Percentiles rank a stretch among this genome's conserved stretches.
Conservation (phyloP, 1,140 invertebrate genomes). For the Pseudoatta argentina region DNA sequence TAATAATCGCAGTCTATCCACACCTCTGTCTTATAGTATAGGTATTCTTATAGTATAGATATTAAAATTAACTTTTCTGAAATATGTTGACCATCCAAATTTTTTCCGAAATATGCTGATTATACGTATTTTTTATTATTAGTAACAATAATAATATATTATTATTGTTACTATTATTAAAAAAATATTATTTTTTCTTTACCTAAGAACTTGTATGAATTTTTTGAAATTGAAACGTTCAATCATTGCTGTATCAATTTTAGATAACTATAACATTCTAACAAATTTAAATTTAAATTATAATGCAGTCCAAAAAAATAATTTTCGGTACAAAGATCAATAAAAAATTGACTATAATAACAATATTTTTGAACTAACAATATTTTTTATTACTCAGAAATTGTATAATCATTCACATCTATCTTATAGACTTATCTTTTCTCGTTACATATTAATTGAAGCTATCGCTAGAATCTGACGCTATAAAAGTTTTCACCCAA, state of each 20-base stretch:
- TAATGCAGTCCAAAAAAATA: neutral
- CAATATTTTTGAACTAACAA: neutral
- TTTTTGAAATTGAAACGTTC: neutral
- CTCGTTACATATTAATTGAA: neutral
- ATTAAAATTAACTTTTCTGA: neutral
- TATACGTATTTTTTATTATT: neutral
- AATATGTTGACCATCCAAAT: neutral
- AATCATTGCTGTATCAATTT: neutral
- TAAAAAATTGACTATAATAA: constrained; percentile 21
- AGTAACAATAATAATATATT: neutral
- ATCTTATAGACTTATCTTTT: neutral
- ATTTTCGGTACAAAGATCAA: neutral
- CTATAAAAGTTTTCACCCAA: neutral
- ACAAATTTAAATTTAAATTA: constrained; percentile 5
- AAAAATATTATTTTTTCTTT: neutral
- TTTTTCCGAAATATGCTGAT: neutral
- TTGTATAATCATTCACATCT: constrained; percentile 1
- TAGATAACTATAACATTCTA: neutral
- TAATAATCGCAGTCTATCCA: neutral
- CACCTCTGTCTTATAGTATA: neutral
- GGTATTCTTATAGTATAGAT: neutral
- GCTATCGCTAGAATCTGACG: neutral
- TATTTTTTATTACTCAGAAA: neutral
- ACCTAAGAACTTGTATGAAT: neutral
- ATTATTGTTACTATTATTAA: neutral